These are phyloP conservation scores for Campoplex capitator DNA, from an alignment of 2,888 invertebrate genomes.

Conservation along the genomic window DNA sequence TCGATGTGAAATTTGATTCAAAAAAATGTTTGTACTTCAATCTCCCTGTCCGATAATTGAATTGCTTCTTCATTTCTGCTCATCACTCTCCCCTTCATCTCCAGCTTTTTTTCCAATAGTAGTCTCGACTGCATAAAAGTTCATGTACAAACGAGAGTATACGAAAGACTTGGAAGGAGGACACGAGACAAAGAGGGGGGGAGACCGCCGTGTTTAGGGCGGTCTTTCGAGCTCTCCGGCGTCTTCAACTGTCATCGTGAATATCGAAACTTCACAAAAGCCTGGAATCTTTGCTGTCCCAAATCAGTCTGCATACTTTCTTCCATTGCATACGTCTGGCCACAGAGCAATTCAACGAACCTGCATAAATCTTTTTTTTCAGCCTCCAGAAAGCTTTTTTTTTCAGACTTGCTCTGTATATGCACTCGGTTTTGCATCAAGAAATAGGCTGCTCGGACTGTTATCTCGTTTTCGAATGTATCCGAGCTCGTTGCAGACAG, in stretches of 20 bases:
- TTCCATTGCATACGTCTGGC: neutral
- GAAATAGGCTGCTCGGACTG: neutral
- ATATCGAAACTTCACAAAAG: constrained; percentile 1
- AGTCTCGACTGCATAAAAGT: neutral
- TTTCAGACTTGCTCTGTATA: neutral
- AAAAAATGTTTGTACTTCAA: neutral
- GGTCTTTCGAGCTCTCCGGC: neutral
- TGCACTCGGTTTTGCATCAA: constrained; percentile 11
- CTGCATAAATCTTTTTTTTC: neutral
- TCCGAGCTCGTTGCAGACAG: neutral
- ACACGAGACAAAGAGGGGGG: neutral
- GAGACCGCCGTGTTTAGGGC: no score
- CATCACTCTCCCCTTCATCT: neutral
- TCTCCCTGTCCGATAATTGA: neutral
- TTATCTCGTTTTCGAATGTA: neutral
- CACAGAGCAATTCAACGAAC: neutral
- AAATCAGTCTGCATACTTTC: constrained; percentile 7
- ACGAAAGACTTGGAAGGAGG: neutral
- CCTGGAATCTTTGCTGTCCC: neutral
- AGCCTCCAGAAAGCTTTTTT: constrained; percentile 17
- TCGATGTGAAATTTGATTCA: neutral
- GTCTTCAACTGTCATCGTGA: neutral
- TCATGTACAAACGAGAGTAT: neutral
- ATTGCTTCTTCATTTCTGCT: neutral
- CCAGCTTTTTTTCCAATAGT: neutral